Conservation (phyloP, 2,888 invertebrate species). For the Andrena bicolor region DNA sequence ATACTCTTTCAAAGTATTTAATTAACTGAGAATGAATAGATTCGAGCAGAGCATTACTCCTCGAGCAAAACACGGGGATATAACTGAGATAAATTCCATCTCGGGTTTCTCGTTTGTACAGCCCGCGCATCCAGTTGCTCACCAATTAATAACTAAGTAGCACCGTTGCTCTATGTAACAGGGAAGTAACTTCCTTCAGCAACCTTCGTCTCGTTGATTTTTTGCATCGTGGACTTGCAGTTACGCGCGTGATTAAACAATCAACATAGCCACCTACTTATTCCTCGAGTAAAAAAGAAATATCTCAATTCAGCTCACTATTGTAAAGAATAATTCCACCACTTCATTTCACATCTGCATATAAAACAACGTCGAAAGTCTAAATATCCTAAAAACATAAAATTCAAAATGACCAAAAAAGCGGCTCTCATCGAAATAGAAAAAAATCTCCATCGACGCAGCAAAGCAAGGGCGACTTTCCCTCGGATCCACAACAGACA, state of each 20-base stretch:
- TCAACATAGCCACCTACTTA: no score
- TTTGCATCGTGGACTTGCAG: not conserved
- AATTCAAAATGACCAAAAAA: no score
- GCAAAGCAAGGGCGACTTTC: not conserved
- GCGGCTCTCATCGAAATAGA: no score
- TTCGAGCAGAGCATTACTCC: not conserved
- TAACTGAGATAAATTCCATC: not conserved
- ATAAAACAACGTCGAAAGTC: no score
- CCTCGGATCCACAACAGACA: not conserved
- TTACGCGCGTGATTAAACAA: no score
- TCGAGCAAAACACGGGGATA: not conserved
- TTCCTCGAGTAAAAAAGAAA: no score
- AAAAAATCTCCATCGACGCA: no score
- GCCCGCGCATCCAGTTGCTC: not conserved
- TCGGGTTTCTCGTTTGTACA: not conserved
- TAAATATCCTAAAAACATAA: no score
- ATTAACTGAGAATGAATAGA: not conserved
- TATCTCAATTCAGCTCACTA: no score
- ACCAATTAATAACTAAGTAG: slow-evolving; percentile 31
- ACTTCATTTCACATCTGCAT: no score
- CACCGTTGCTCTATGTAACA: slow-evolving; percentile 3
- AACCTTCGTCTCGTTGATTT: not conserved
- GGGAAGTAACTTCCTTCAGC: not conserved
- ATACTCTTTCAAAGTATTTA: not conserved
- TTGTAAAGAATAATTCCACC: no score